A percentile compares a stretch with the other conserved stretches of the same genome.
These are phyloP conservation scores for Drymonia ruficornis DNA, from an alignment of 2,888 invertebrate genomes.

Conservation along the genomic window DNA sequence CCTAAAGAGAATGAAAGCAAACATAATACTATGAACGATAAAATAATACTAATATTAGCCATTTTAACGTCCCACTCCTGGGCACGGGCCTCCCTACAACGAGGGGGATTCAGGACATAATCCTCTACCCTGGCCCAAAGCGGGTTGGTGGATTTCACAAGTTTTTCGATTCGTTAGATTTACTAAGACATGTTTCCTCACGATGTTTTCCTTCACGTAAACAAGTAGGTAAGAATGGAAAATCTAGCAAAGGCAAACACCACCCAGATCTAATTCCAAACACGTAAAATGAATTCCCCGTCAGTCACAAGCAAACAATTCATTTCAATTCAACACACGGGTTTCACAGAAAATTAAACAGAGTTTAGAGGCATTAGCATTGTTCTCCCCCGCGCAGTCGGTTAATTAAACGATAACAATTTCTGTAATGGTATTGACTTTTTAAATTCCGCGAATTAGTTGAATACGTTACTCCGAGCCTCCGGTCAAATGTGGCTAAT, in stretches of 20 bases:
- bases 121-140: no score
- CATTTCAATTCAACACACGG: slow-evolving; percentile 35
- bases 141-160: no score
- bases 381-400: slow-evolving; percentile 27
- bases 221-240: background rate
- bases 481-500: slow-evolving; percentile 16
- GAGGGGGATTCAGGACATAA: no score
- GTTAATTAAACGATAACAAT: slow-evolving; percentile 48
- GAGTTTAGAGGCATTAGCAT: slow-evolving; percentile 37
- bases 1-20: no score
- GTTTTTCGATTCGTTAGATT: no score
- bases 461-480: background rate
- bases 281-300: slow-evolving; percentile 32
- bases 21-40: no score
- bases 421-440: slow-evolving; percentile 38
- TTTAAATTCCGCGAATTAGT: slow-evolving; percentile 20
- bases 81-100: no score
- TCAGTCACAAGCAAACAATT: slow-evolving; percentile 31
- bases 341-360: slow-evolving; percentile 31
- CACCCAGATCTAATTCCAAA: slow-evolving; percentile 17
- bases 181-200: no score
- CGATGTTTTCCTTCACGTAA: no score
- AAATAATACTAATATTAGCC: no score
- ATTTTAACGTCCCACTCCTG: no score
- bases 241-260: background rate